Evolutionary conservation across 2,888 invertebrate genomes (phyloP), one percentile per base, ranked within the genome.

Genomic region (Brassicogethes aeneus): DNA sequence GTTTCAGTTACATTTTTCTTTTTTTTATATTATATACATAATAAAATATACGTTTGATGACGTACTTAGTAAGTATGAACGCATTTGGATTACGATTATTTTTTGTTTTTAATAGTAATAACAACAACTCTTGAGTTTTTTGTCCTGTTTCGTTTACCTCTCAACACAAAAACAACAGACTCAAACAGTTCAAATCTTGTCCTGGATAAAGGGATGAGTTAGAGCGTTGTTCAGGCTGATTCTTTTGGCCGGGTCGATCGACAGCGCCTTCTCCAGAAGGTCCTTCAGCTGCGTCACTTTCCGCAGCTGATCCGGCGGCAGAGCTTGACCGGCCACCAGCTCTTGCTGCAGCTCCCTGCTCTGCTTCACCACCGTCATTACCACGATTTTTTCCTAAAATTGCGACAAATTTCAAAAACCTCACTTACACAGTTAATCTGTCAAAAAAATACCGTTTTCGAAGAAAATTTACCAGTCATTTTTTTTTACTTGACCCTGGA

Each of bases 381-480:
- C 83, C n/a, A 95, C 93, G 37, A 95, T 76, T 72, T 99, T 99
- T 65, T 96, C 96, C 96, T 96, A 71, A n/a, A 72, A 10, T 30
- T 36, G 8, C 17, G 30, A 45, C 31, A 49, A 31, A 46, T n/a
- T 31, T 34, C 3, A 36, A 3, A 37, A 36, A 15, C 37, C 16
- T 17, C 23, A 34, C 8, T 15, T 15, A 32, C 13, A 13, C n/a
- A 5, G 29, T 29, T 37, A 38, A 38, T n/a, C 36, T 36, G 14
- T 36, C 14, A 36, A 8, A 36, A 15, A 7, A 36, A 5, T 36
- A 35, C 16, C 15, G 16, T n/a, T n/a, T n/a, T 15, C 14, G 15
- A 15, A 35, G 16, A 5, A 32, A 30, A 37, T 37, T 43, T 33
- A 34, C 3, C 33, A 15, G 2, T 41, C 10, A 40, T 16, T 32